Evolutionary conservation across 2,888 invertebrate species (phyloP), one percentile per base, ranked within the genome.

Genomic region (Papilio protenor): DNA sequence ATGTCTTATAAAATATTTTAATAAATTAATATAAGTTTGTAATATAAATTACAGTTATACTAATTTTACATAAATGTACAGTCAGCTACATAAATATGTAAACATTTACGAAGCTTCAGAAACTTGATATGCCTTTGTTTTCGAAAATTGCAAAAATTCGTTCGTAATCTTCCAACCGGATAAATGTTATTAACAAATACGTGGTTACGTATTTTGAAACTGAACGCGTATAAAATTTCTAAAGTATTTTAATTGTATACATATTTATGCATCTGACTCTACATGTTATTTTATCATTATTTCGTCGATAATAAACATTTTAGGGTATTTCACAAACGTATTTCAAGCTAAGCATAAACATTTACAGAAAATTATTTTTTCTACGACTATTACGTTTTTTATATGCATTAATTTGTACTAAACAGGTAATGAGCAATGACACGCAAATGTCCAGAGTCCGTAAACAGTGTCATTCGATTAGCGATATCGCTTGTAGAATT

Each of bases 391-490:
- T 55, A 21, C 70, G 45, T 47, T 76, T 33, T 71, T 71, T 33
- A 76, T 49, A 76, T 16, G 23, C 40, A 59, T 81, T 83, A 83
- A 80, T 92, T 94, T 94, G 94, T 94, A 94, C 94, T 94, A 91
- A 90, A 91, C 93, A 94, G 94, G 94, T 89, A 89, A 91, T 92
- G 91, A 93, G 92, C 91, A 91, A 90, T 70, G 87, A 81, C 80
- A 79, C 73, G 80, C 71, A 79, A 78, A 79, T 70, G 70, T 71
- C 40, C 16, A 2, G 16, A 40, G 16, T 8, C 6, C 3, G 27
- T n/a, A 61, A 4, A 27, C 10, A 61, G 14, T 52, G 3, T 16
- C 16, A 55, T 57, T 57, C 21, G 21, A 57, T 57, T 40, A 40
- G 40, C 40, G 40, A 40, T 40, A 40, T 40, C 40, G 1, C 40